A percentile compares a stretch with the other conserved stretches of the same genome.
Evolutionary conservation across 2,113 vertebrate species (phyloP).

Genomic region (Otolemur garnettii): DNA sequence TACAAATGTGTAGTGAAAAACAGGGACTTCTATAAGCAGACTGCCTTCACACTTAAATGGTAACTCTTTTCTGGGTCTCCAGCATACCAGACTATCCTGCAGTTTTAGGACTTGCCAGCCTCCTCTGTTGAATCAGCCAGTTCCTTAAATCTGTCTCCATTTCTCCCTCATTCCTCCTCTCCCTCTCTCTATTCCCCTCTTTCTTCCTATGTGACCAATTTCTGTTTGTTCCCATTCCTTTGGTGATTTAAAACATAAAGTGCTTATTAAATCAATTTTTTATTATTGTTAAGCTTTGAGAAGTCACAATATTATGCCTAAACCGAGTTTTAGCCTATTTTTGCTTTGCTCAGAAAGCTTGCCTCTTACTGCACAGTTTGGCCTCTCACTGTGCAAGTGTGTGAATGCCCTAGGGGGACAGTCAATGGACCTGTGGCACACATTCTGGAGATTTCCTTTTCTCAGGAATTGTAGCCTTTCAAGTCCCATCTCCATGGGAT

Average conservation of each 20-base stretch:
- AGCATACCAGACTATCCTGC: not conserved
- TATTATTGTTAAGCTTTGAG: not conserved
- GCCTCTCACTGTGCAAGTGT: not conserved
- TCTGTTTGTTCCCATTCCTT: not conserved
- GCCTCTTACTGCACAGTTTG: not conserved
- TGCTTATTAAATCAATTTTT: not conserved
- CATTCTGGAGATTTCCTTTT: not conserved
- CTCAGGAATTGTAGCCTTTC: not conserved
- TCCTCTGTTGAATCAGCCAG: not conserved
- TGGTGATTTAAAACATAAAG: not conserved
- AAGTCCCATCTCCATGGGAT: not conserved
- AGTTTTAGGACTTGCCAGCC: not conserved
- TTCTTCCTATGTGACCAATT: not conserved
- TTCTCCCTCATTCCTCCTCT: not conserved
- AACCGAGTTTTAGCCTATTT: not conserved
- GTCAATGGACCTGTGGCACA: not conserved
- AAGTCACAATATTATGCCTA: not conserved
- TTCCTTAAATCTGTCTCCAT: not conserved
- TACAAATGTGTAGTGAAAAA: not conserved
- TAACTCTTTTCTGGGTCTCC: not conserved
- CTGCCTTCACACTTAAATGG: not conserved
- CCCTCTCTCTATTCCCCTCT: not conserved
- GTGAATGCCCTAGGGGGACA: not conserved
- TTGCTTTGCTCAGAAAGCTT: not conserved
- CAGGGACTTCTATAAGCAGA: not conserved